These are phyloP conservation scores for Epinephelus fuscoguttatus DNA, from an alignment of 2,113 vertebrate species.

Conservation along the genomic window DNA sequence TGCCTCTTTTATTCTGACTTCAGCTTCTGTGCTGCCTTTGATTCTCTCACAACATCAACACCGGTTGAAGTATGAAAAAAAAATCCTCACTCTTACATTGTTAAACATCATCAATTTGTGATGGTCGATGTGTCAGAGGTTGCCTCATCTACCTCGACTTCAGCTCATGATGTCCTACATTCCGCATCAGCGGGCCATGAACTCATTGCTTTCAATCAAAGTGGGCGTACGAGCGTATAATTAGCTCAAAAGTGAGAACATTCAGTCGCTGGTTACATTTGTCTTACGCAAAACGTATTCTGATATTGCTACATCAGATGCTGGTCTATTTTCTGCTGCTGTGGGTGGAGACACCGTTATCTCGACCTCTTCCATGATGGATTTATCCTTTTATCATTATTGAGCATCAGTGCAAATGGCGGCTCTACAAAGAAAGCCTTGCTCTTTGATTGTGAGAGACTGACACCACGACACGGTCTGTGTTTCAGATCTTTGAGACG, in stretches of 20 bases:
- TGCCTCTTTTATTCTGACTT: background rate
- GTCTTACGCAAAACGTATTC: background rate
- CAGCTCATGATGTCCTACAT: background rate
- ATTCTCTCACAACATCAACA: background rate
- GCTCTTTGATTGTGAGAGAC: slow-evolving; percentile 44
- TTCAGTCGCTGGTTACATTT: slow-evolving; percentile 1
- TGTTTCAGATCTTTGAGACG: slow-evolving; percentile 22
- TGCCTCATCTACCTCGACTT: slow-evolving; percentile 7
- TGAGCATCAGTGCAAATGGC: slow-evolving; percentile 43
- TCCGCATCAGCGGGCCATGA: background rate
- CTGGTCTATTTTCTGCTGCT: slow-evolving; percentile 18
- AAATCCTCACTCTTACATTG: background rate
- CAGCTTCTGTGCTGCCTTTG: background rate
- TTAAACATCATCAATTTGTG: slow-evolving; percentile 21
- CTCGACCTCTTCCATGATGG: slow-evolving; percentile 8
- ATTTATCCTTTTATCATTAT: slow-evolving; percentile 35
- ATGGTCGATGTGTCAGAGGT: slow-evolving; percentile 3
- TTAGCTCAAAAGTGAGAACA: slow-evolving; percentile 9
- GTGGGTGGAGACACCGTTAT: slow-evolving; percentile 16
- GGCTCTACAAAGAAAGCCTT: slow-evolving; percentile 28
- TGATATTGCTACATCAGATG: background rate
- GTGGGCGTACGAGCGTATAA: background rate
- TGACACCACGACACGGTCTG: slow-evolving; percentile 2
- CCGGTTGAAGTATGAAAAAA: background rate
- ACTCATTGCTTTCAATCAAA: slow-evolving; percentile 6